Conservation (phyloP, 2,113 vertebrate species). For the Scomber colias region DNA sequence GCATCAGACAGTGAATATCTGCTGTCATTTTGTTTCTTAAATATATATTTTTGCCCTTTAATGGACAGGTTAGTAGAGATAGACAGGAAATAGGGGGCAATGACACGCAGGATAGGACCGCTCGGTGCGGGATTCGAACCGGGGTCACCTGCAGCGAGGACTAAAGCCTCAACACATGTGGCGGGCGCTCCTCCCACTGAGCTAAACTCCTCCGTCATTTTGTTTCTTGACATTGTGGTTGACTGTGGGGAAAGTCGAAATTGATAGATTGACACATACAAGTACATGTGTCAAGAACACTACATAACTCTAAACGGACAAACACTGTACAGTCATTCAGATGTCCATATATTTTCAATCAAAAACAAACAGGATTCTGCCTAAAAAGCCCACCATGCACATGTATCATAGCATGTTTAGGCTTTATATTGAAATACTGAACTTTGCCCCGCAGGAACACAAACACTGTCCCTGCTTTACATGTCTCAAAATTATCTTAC, state of each 20-base stretch:
- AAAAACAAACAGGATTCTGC: neutral
- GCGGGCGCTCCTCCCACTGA: too few relatives aligned
- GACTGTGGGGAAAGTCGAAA: conserved; percentile 36
- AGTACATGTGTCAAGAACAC: conserved; percentile 6
- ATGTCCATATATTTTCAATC: neutral
- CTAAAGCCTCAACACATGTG: too few relatives aligned
- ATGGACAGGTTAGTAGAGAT: too few relatives aligned
- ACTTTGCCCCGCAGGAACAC: neutral
- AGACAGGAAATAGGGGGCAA: too few relatives aligned
- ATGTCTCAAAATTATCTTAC: conserved; percentile 5
- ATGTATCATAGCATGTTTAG: neutral
- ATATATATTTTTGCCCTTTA: too few relatives aligned
- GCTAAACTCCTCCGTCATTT: conserved; percentile 12
- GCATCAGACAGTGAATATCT: conserved; percentile 34
- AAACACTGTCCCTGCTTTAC: neutral
- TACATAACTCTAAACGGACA: conserved; percentile 19
- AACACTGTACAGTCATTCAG: neutral
- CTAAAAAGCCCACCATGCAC: neutral
- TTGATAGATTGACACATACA: conserved; percentile 52
- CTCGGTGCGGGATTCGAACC: too few relatives aligned
- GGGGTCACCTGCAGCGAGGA: too few relatives aligned
- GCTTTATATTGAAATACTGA: neutral
- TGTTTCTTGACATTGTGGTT: conserved; percentile 27
- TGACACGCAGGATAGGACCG: too few relatives aligned
- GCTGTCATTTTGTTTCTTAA: conserved; percentile 37